These are phyloP conservation scores for Geotrupes spiniger DNA, from an alignment of 2,888 invertebrate genomes.

Conservation along the genomic window DNA sequence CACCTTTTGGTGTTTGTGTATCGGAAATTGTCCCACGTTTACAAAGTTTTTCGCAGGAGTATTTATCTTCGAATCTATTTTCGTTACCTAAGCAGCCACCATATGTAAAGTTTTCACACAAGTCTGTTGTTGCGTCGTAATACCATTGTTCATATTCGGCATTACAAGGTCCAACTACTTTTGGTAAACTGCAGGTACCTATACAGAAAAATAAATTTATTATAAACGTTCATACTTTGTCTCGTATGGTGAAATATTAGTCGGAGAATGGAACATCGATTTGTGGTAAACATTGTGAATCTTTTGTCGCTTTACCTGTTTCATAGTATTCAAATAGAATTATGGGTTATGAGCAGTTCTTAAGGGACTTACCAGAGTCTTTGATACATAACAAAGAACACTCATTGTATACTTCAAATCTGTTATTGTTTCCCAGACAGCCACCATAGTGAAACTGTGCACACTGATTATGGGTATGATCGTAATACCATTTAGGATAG, in stretches of 20 bases:
- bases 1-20: conserved; percentile 35
- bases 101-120: conserved; percentile 75
- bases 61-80: conserved; percentile 70
- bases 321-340: too few species aligned
- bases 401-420: conserved; percentile 65
- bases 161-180: conserved; percentile 66
- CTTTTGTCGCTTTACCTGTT: conserved; percentile 59
- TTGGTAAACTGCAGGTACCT: conserved; percentile 70
- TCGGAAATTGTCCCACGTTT: conserved; percentile 37
- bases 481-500: conserved; percentile 68
- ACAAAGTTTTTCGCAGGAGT: conserved; percentile 60
- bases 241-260: too few species aligned
- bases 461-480: conserved; percentile 71
- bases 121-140: conserved; percentile 65
- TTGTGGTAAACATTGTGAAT: too few species aligned
- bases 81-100: conserved; percentile 90
- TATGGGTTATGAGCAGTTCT: too few species aligned
- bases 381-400: conserved; percentile 72
- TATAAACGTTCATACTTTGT: too few species aligned
- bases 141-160: conserved; percentile 65
- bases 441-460: conserved; percentile 77
- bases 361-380: too few species aligned
- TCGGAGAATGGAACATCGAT: too few species aligned
- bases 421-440: conserved; percentile 79
- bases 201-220: too few species aligned